Evolutionary conservation across 2,113 vertebrate species (phyloP), one percentile per base, ranked within the genome.

Genomic region (Siniperca chuatsi): DNA sequence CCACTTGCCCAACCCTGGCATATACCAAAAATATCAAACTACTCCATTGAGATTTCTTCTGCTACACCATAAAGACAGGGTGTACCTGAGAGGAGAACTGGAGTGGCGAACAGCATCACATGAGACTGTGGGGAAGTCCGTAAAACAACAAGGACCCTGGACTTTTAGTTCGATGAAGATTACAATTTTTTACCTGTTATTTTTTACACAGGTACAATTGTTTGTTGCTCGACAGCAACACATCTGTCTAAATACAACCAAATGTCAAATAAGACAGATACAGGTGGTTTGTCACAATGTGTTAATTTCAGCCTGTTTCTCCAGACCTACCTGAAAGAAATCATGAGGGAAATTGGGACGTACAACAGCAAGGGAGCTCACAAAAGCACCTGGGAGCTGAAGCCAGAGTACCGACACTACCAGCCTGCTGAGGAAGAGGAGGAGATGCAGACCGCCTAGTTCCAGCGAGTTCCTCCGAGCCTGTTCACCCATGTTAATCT

Each of bases 321-420:
- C 15, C 83, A 99, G 98, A 97, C 95, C 11, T 99, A 98, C 90
- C 94, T 99, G 81, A 99, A 99, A 91, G 98, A 99, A 91, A 98
- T 99, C 90, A 93, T 99, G 83, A 94, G 97, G 90, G 98, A 98
- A 89, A 99, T 99, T 29, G 97, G 97, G 12, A 96, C 96, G 72
- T 98, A 99, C 92, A 99, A 98, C 65, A 96, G 98, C 50, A 98
- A 98, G 83, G 98, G 98, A 25, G 95, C 96, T 66, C 98, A 99
- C 94, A 99, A 98, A 90, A 99, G 98, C 93, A 99, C 97, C 1
- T 99, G 98, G 98, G 98, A 99, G 85, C 96, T 99, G 85, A 99
- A 97, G 89, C 96, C 97, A 0, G 98, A 99, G 76, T 99, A 99
- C 87, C 96, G 97, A 48, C 98, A 98, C 91, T 99, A 99, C 87